Conservation (phyloP, 1,140 invertebrate genomes). For the Gonioctena quinquepunctata region DNA sequence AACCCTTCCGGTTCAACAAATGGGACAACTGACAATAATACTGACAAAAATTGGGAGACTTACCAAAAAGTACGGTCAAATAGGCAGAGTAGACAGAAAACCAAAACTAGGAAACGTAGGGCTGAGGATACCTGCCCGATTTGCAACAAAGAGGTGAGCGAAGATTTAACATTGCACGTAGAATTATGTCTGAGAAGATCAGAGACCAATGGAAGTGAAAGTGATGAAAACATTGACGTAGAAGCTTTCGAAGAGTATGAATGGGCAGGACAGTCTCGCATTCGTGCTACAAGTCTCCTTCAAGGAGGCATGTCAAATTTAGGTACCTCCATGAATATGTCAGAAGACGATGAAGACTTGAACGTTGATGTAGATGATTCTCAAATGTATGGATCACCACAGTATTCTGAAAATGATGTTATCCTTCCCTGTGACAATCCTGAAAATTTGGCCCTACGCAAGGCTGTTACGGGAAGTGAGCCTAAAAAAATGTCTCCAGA, state of each 20-base stretch:
- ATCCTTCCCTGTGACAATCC: conserved; percentile 63
- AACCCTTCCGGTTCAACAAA: conserved; percentile 59
- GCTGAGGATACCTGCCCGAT: conserved; percentile 73
- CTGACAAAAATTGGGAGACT: conserved; percentile 75
- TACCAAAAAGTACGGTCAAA: conserved; percentile 76
- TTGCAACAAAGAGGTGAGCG: conserved; percentile 70
- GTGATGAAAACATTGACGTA: conserved; percentile 72
- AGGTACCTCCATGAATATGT: conserved; percentile 61
- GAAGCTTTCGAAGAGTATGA: conserved; percentile 79
- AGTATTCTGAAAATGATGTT: conserved; percentile 80
- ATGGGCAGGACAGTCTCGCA: conserved; percentile 78
- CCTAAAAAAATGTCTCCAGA: conserved; percentile 25
- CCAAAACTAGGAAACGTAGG: conserved; percentile 62
- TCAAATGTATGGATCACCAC: conserved; percentile 82
- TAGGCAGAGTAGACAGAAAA: conserved; percentile 62
- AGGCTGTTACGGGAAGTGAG: conserved; percentile 59
- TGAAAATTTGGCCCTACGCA: conserved; percentile 61
- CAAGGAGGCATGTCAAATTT: conserved; percentile 70
- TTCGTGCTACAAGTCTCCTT: conserved; percentile 70
- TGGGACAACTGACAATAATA: conserved; percentile 59
- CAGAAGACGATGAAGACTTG: conserved; percentile 55
- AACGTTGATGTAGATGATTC: conserved; percentile 74
- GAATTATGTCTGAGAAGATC: conserved; percentile 69
- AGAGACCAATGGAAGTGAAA: conserved; percentile 64
- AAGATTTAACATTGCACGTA: conserved; percentile 78